These are phyloP conservation scores for Rosalia funebris DNA, from an alignment of 2,888 invertebrate species.

Conservation along the genomic window DNA sequence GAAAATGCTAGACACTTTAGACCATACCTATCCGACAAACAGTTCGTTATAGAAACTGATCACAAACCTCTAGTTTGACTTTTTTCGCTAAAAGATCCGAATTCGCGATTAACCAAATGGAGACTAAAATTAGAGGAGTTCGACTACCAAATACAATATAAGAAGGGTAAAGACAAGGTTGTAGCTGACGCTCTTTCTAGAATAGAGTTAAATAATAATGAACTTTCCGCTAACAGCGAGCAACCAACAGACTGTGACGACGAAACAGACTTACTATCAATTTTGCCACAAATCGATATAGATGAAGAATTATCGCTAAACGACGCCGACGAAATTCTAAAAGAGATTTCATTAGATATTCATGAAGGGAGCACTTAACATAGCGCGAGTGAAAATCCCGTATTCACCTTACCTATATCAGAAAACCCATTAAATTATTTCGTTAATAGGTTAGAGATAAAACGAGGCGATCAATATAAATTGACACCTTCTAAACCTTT, in stretches of 20 bases:
- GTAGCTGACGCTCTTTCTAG: slow-evolving; percentile 35
- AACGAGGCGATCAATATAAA: slow-evolving; percentile 26
- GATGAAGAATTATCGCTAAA: slow-evolving; percentile 12
- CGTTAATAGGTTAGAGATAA: slow-evolving; percentile 26
- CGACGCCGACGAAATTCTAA: slow-evolving; percentile 10
- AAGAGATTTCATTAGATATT: not conserved
- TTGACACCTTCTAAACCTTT: slow-evolving; percentile 27
- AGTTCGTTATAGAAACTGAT: slow-evolving; percentile 38
- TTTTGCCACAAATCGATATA: too few relatives aligned
- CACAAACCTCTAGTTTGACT: slow-evolving; percentile 41
- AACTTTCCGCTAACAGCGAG: too few relatives aligned
- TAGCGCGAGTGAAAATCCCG: slow-evolving; percentile 27
- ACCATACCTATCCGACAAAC: slow-evolving; percentile 39
- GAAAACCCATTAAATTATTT: slow-evolving; percentile 34
- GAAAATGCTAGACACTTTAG: slow-evolving; percentile 43
- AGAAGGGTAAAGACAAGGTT: slow-evolving; percentile 37
- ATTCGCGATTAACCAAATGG: slow-evolving; percentile 31
- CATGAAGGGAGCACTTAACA: slow-evolving; percentile 21
- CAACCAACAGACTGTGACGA: too few relatives aligned
- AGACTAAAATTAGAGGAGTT: slow-evolving; percentile 34
- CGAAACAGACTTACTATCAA: too few relatives aligned
- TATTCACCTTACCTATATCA: slow-evolving; percentile 26
- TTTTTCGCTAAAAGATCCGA: slow-evolving; percentile 36
- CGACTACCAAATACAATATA: slow-evolving; percentile 28
- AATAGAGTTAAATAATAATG: slow-evolving; percentile 31